Base-by-base conservation (phyloP, 1,140 invertebrate genomes). In the Drosophila tristis region DNA sequence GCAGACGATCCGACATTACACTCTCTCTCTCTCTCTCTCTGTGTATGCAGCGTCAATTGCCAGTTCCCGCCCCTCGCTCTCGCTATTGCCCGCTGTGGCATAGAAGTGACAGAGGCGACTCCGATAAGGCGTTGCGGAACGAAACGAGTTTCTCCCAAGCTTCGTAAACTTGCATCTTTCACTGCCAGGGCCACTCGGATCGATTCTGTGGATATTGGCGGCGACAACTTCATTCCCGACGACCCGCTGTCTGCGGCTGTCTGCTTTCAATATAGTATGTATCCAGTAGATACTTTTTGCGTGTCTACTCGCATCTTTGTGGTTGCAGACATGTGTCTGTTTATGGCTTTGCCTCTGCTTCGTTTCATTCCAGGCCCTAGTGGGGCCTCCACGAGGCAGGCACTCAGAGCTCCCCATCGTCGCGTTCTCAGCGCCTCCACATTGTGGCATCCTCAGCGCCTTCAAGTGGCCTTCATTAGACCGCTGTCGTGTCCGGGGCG, bases 381-480 rank as follows among this genome's bases (percentile, higher is more conserved):
- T 50, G 47, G 51, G 66, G 64, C 31, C 51, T 25, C 47, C 11
- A 16, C 29, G 39, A 29, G 65, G 60, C 48, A 39, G 68, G 56
- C 68, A 31, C 68, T 72, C 39, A 43, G 56, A 26, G 68, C 67
- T 70, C 44, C 39, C 73, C 77, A 58, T 59, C 67, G 55, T 31
- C 60, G 54, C 54, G 43, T 49, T 53, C 16, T 39, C 43, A 47
- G 35, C 64, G 49, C 49, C 59, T 31, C 60, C 53, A 51, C 58
- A 26, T 51, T 68, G 64, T 65, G 44, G 55, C 50, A 45, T 51
- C 63, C 48, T 60, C 56, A 59, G 56, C 55, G 62, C 50, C 60
- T 66, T 80, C 57, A 65, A 86, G 81, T 87, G 82, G 78, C 85
- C 78, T 86, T 86, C 81, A 86, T 85, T 85, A 81, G 82, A 73